phyloP scores from a whole-genome alignment of 1,140 invertebrate species.

The Branchinecta lynchi region DNA sequence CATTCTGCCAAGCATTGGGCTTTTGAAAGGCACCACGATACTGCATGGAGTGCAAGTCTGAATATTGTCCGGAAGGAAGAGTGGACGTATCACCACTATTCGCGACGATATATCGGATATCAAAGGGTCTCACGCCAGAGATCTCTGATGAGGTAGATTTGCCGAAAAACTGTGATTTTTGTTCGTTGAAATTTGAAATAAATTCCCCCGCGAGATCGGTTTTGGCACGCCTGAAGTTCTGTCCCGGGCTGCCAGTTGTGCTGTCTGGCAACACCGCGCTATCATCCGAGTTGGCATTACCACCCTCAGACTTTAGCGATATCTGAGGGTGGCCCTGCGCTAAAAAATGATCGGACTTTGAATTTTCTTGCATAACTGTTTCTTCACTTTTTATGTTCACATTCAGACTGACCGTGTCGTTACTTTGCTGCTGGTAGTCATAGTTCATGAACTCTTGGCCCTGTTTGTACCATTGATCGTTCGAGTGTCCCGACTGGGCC shows the following conservation, averaged over 20 bases:
- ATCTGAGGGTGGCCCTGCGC: conserved; percentile 31
- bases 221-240: neutral
- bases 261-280: conserved; percentile 8
- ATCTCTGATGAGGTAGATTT: conserved; percentile 9
- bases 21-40: conserved; percentile 7
- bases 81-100: neutral
- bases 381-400: conserved; percentile 7
- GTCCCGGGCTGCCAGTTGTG: conserved; percentile 2
- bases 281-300: conserved; percentile 31
- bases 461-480: neutral
- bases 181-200: neutral
- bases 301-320: conserved; percentile 48
- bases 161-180: conserved; percentile 7
- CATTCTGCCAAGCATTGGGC: neutral
- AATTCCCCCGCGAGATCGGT: too few relatives aligned
- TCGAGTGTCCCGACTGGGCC: neutral
- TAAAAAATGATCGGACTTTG: conserved; percentile 29
- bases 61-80: neutral
- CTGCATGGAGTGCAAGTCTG: neutral
- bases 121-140: neutral
- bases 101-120: neutral
- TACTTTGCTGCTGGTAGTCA: neutral
- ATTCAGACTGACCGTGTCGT: neutral
- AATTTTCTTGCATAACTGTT: neutral
- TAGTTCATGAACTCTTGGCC: neutral